Base-by-base conservation (phyloP, 2,113 vertebrate genomes). In the Procavia capensis region DNA sequence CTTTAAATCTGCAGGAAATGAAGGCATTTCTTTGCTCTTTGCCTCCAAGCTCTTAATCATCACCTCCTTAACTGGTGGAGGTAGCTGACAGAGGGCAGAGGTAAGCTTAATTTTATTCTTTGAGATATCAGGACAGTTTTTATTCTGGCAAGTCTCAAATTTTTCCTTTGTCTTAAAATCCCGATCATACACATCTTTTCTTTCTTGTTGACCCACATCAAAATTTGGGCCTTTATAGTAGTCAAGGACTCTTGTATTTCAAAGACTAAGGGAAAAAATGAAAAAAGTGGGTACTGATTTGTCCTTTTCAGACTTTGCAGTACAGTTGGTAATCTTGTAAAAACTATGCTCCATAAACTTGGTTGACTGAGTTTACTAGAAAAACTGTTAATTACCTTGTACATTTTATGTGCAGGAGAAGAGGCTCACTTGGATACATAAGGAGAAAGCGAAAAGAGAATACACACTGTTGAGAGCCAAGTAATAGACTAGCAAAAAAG, bases 81-180 rank as follows among this genome's bases (percentile, higher is more conserved):
- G 59, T 92, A 93, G 47, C 72, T 90, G 31, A 36, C 57, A 5
- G 75, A 88, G 89, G 93, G 61, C 95, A 91, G 74, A 93, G 95
- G 88, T 96, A 93, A 95, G 47, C 39, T 91, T 79, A 20, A 47
- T 89, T 95, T 96, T 95, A 80, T 59, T 88, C 91, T 94, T 88
- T 88, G 87, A 93, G 84, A 85, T 76, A 17, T 97, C 81, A 85
- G 81, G 27, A n/a, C 2, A 54, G 50, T 31, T 96, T 95, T 96
- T 72, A 92, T 81, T 81, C 66, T 29, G 9, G 7, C 29, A 75
- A 82, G 54, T 68, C 47, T 47, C 25, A 1, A 14, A 45, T 31
- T 94, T 95, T 85, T 24, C 61, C 27, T 89, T 96, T 7, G 63
- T 79, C 63, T 87, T 63, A 85, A 94, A 75, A 39, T 75, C 19